Evolutionary conservation across 2,888 invertebrate genomes (phyloP).

Genomic region (Drosophila multiciliata): DNA sequence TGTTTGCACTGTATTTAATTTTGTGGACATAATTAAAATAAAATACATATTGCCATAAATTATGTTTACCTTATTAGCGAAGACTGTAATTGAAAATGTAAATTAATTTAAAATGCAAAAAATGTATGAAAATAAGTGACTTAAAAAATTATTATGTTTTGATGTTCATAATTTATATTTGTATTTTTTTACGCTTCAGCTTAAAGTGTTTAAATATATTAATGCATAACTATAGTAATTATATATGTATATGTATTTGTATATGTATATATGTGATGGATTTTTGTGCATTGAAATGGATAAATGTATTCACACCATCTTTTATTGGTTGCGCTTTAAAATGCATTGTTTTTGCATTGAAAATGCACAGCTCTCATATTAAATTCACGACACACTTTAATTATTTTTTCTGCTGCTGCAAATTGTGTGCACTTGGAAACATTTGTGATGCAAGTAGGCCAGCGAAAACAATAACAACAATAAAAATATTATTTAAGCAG

Average conservation of each 20-base stretch:
- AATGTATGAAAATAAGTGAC: neutral
- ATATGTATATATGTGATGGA: conserved; percentile 12
- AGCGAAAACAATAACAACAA: conserved; percentile 13
- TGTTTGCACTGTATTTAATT: neutral
- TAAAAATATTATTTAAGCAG: conserved; percentile 30
- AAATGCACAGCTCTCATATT: conserved; percentile 5
- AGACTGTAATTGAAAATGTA: neutral
- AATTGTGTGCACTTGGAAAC: conserved; percentile 37
- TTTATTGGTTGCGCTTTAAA: conserved; percentile 16
- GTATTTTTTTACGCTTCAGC: neutral
- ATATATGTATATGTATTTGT: neutral
- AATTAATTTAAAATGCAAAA: neutral
- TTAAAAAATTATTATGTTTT: neutral
- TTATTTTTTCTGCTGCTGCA: conserved; percentile 13
- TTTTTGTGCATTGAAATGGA: conserved; percentile 21
- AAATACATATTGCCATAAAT: neutral
- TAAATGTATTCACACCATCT: conserved; percentile 19
- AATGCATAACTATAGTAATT: neutral
- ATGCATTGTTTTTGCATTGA: neutral
- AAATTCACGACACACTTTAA: conserved; percentile 13
- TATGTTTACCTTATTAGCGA: neutral
- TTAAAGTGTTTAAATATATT: conserved; percentile 25
- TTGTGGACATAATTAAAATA: neutral
- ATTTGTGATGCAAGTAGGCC: conserved; percentile 9
- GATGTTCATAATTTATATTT: neutral